phyloP scores from a whole-genome alignment of 37 sponge, comb jelly and placozoan species.

The Ianthella basta region DNA sequence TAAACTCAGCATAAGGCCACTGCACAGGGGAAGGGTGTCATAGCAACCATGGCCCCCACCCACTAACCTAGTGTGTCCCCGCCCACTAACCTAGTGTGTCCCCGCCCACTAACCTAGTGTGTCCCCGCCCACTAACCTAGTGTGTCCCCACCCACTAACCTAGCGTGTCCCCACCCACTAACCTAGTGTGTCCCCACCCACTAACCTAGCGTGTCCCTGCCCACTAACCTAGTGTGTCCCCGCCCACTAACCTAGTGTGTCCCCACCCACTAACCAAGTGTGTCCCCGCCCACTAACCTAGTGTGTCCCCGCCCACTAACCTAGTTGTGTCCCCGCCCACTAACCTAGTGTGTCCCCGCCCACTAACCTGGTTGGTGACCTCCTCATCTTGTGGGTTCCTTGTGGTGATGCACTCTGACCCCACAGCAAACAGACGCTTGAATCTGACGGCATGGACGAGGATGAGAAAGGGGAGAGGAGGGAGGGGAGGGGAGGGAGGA shows the following conservation, averaged over 20 bases:
- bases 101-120: too few species aligned
- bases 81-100: slow-evolving; percentile 64
- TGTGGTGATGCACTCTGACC: slow-evolving; percentile 84
- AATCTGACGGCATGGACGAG: slow-evolving; percentile 54
- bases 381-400: slow-evolving; percentile 88
- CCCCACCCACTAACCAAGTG: too few species aligned
- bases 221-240: too few species aligned
- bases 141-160: slow-evolving; percentile 10
- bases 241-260: slow-evolving; percentile 68
- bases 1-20: slow-evolving; percentile 95
- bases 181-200: too few species aligned
- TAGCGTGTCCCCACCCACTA: background rate
- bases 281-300: too few species aligned
- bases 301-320: slow-evolving; percentile 35
- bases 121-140: slow-evolving; percentile 58
- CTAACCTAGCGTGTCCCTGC: too few species aligned
- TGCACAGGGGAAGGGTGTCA: slow-evolving; percentile 26
- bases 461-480: too few species aligned
- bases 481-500: too few species aligned
- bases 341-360: too few species aligned
- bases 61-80: too few species aligned
- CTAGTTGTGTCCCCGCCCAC: slow-evolving; percentile 17
- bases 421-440: slow-evolving; percentile 92
- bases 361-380: slow-evolving; percentile 86
- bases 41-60: too few species aligned